Evolutionary conservation across 1,140 invertebrate species (phyloP).

Genomic region (Ceratosolen solmsi): DNA sequence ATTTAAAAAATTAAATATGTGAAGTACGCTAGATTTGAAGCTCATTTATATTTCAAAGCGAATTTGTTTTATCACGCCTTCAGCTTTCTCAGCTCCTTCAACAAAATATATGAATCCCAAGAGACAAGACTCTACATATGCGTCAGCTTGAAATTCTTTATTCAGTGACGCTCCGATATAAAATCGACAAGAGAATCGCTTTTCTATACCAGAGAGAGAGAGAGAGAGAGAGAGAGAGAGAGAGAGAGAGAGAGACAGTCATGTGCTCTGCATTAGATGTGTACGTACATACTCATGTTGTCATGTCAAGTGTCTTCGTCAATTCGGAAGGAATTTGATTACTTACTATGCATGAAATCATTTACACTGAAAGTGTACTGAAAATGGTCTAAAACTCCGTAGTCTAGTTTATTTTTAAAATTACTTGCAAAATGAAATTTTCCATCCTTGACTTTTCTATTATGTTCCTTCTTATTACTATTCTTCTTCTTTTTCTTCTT

Average conservation of each 20-base stretch:
- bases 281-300: background rate
- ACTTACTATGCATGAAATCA: background rate
- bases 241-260: background rate
- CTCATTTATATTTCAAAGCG: slow-evolving; percentile 45
- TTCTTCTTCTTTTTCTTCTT: no score
- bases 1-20: background rate
- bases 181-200: slow-evolving; percentile 23
- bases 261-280: background rate
- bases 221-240: background rate
- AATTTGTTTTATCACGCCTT: background rate
- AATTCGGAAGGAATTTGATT: background rate
- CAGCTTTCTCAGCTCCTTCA: background rate
- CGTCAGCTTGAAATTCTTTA: slow-evolving; percentile 10
- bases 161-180: slow-evolving; percentile 10
- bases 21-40: background rate
- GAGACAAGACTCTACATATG: background rate
- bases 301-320: background rate
- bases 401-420: background rate
- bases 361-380: background rate
- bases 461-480: no score
- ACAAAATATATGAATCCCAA: slow-evolving; percentile 25
- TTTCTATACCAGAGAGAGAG: background rate
- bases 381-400: background rate
- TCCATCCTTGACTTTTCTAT: no score
- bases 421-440: no score